Evolutionary conservation across 2,888 invertebrate species (phyloP).

Genomic region (Horisme vitalbata): DNA sequence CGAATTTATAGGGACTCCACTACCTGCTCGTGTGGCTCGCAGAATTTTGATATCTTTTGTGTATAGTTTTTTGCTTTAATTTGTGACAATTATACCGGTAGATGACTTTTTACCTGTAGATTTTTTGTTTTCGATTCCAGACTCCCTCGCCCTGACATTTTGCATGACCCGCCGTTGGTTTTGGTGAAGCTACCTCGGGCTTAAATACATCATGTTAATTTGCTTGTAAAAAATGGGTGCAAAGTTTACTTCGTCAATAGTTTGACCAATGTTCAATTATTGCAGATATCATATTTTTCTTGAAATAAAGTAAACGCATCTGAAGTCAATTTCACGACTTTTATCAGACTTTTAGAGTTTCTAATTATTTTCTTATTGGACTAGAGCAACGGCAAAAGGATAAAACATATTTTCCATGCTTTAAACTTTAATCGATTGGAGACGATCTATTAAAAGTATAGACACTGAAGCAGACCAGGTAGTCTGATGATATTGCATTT

Average conservation of each 20-base stretch:
- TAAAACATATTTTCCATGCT: slow-evolving; percentile 38
- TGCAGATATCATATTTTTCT: too few relatives aligned
- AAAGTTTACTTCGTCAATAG: slow-evolving; percentile 33
- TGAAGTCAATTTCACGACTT: too few relatives aligned
- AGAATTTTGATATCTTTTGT: slow-evolving; percentile 82
- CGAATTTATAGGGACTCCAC: slow-evolving; percentile 65
- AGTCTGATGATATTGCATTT: slow-evolving; percentile 78
- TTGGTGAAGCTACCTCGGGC: too few relatives aligned
- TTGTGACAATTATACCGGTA: slow-evolving; percentile 83
- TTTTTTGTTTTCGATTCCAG: slow-evolving; percentile 57
- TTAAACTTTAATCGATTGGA: slow-evolving; percentile 70
- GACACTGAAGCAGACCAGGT: slow-evolving; percentile 66
- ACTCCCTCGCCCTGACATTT: slow-evolving; percentile 67
- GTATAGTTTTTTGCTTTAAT: slow-evolving; percentile 78
- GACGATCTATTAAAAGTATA: slow-evolving; percentile 72
- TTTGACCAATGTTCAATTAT: too few relatives aligned
- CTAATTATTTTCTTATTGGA: slow-evolving; percentile 29
- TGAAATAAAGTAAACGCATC: too few relatives aligned
- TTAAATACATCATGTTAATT: slow-evolving; percentile 68
- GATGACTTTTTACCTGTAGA: slow-evolving; percentile 81
- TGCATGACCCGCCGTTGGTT: slow-evolving; percentile 74
- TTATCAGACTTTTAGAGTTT: too few relatives aligned
- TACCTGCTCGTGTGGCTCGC: slow-evolving; percentile 84
- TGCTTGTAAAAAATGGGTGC: slow-evolving; percentile 39
- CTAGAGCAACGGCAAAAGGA: slow-evolving; percentile 14